Evolutionary conservation across 2,888 invertebrate genomes (phyloP), one percentile per base, ranked within the genome.

Genomic region (Chloroclysta siterata): DNA sequence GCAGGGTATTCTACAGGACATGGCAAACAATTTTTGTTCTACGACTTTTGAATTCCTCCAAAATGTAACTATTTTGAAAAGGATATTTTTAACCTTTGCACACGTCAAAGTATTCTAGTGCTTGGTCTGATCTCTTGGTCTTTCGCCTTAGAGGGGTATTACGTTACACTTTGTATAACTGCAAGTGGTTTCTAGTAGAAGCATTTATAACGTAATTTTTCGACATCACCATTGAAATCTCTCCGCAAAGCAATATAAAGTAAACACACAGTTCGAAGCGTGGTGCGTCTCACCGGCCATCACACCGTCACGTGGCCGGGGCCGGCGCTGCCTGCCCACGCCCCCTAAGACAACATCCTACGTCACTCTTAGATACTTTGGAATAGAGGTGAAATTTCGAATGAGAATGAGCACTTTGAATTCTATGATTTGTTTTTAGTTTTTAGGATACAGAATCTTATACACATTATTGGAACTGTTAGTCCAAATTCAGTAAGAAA

Each of bases 241-340:
- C 66, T 17, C 28, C 48, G 56, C 42, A 60, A 63, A 63, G 66
- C 68, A 44, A 59, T 60, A 63, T 28, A 64, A 66, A 54, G 36
- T 68, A 51, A 67, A 59, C 55, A 57, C 57, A 68, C 48, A 68
- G 22, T 60, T 39, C 13, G 60, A 73, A 76, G 81, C 75, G 72
- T 70, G 75, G 72, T 70, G 80, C 78, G 79, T 83, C 92, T 92
- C 92, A 92, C 92, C 92, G 87, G 87, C 81, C 89, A 88, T 92
- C 92, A 92, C 89, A 92, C 92, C 84, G 92, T 92, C 90, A 90
- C 83, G 91, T 91, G 92, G 83, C 91, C 92, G 79, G 90, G 87
- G 79, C 85, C 89, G 71, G 79, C 79, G 76, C 82, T 72, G 80
- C 83, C 75, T 81, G 88, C 81, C 89, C 91, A 86, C 85, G 86